Percentiles rank a stretch among this genome's conserved stretches.
phyloP scores from a whole-genome alignment of 2,113 vertebrate genomes.

The Otus sunia region DNA sequence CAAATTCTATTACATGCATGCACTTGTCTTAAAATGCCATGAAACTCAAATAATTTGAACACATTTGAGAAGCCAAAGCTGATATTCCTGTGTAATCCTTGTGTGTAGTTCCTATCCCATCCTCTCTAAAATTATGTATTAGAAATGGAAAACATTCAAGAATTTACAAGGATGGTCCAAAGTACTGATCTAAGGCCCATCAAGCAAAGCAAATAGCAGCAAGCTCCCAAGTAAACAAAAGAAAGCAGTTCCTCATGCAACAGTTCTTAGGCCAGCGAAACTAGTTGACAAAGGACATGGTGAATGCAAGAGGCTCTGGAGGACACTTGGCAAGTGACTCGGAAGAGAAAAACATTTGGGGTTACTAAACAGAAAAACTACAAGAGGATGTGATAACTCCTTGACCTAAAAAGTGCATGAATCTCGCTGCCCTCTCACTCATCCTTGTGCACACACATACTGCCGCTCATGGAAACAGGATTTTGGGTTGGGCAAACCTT shows the following conservation, averaged over 20 bases:
- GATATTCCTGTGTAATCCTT: neutral
- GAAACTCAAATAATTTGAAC: neutral
- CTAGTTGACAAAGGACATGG: neutral
- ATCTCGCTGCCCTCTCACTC: neutral
- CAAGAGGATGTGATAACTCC: neutral
- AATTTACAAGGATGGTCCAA: neutral
- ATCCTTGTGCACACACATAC: neutral
- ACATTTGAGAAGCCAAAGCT: neutral
- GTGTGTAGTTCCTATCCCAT: neutral
- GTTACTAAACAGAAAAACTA: neutral
- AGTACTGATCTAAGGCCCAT: neutral
- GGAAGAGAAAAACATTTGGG: neutral
- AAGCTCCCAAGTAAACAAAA: neutral
- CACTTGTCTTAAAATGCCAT: neutral
- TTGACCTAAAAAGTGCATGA: neutral
- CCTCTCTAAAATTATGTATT: neutral
- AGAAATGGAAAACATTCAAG: neutral
- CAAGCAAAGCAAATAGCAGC: neutral
- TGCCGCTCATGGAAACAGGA: neutral
- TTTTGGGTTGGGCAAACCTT: neutral
- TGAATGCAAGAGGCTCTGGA: neutral
- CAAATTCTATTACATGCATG: neutral
- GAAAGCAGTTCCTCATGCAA: neutral
- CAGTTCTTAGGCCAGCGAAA: neutral
- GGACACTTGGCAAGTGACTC: neutral